Base-by-base conservation (phyloP, 2,888 invertebrate species). In the Terebella lapidaria region DNA sequence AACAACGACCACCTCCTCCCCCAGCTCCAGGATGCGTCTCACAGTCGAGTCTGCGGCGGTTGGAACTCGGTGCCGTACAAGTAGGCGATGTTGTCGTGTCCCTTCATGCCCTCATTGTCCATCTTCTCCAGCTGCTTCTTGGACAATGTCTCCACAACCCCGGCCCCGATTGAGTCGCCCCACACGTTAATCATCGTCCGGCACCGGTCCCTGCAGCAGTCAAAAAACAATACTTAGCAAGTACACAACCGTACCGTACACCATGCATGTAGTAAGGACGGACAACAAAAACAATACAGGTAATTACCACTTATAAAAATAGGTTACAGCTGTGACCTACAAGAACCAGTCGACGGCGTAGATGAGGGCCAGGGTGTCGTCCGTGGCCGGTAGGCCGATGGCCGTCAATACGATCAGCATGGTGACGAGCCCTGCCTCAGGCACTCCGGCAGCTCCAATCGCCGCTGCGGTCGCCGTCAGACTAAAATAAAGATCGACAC, bases 151-250 rank as follows among this genome's bases (percentile, higher is more conserved):
- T 90, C 87, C 25, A 96, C 94, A 54, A 96, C 87, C 60, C 90
- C 91, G 52, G 94, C 93, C 47, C 95, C 95, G 63, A 94, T 82
- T 2, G 92, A 90, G 79, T 96, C 96, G 71, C 95, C 94, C 80
- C 94, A 88, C 45, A 96, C 95, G 82, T 96, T 96, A 73, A 95
- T 81, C 24, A 81, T 74, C 0, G 85, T 85, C 87, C 72, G 91
- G 88, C 72, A 92, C 88, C 75, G 76, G 65, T 83, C 83, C 51
- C 76, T 76, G 65, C 20, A 28, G 22, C 4, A 53, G 27, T 15
- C n/a, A n/a, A n/a, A n/a, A n/a, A n/a, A 35, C 10, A 35, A 10
- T 10, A 35, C 10, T 35, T n/a, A 35, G n/a, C n/a, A 15, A 35
- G n/a, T 35, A 35, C n/a, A 35, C n/a, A n/a, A 35, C n/a, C 42